A percentile compares a stretch with the other conserved stretches of the same genome.
These are phyloP conservation scores for Alviniconcha marisindica DNA, from an alignment of 1,140 invertebrate species.

Conservation along the genomic window DNA sequence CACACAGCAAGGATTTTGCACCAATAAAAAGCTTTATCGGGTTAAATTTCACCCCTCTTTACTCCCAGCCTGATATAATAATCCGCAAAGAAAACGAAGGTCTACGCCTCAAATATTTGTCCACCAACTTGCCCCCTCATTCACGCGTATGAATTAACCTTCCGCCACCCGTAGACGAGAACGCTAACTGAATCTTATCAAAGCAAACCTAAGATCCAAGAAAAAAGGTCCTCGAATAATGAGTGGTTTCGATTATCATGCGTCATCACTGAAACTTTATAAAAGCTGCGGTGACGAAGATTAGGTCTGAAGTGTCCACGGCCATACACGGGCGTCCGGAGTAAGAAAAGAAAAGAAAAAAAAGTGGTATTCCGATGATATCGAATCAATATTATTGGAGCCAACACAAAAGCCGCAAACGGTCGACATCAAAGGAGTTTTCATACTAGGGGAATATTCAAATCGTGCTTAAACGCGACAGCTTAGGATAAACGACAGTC, in stretches of 20 bases:
- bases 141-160: slow-evolving; percentile 20
- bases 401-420: neutral
- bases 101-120: slow-evolving; percentile 15
- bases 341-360: neutral
- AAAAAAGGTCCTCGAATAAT: neutral
- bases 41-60: neutral
- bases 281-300: neutral
- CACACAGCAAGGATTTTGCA: neutral
- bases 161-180: neutral
- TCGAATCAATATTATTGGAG: slow-evolving; percentile 7
- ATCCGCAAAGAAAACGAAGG: slow-evolving; percentile 9
- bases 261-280: neutral
- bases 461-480: neutral
- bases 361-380: neutral
- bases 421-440: neutral
- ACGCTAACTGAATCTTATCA: neutral
- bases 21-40: slow-evolving; percentile 14
- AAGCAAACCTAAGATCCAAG: slow-evolving; percentile 8
- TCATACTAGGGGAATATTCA: too few relatives aligned
- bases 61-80: neutral
- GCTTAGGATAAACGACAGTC: neutral
- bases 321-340: neutral
- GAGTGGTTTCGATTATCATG: neutral
- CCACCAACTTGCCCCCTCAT: neutral
- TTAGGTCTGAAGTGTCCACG: neutral